Base-by-base conservation (phyloP, 2,888 invertebrate species). In the Catocala fraxini region DNA sequence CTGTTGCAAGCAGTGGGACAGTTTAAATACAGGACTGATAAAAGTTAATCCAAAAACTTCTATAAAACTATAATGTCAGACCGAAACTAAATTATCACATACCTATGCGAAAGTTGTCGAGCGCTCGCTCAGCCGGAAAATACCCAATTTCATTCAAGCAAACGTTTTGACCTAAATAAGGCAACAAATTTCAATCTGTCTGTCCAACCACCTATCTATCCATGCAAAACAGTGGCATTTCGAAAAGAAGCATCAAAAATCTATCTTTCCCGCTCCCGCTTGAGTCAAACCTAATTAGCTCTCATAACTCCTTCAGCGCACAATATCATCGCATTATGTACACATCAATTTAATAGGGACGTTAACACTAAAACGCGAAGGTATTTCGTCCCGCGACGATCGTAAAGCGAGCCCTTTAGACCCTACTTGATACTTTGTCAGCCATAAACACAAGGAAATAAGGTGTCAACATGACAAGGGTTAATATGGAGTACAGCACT, bases 391-490 rank as follows among this genome's bases (percentile, higher is more conserved):
- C 51, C 45, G 41, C 57, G 39, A 43, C 65, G 64, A 77, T 75
- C 78, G 73, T 77, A 75, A 77, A 71, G 59, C 60, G 57, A 56
- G 58, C 48, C 52, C 59, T 61, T 68, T 58, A 65, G 63, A 64
- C 68, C 73, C 68, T 57, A 58, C 65, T 75, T 71, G 73, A 66
- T 75, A 77, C 73, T 77, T 73, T 70, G 75, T 75, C 73, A 67
- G 58, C 78, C 55, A 75, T 77, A 75, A 75, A 77, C 64, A 75
- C 69, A 67, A 65, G 77, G 77, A 77, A 77, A 77, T 77, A 77
- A 77, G 70, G 77, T 77, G 78, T 77, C 77, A 65, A 66, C 62
- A 65, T 75, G 77, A 77, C 71, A 73, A 70, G 77, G 77, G 78
- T 77, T 77, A 70, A 72, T 65, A 65, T 65, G 64, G 59, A 49